Conservation (phyloP, 2,113 vertebrate genomes). For the Gallinago undulata region DNA sequence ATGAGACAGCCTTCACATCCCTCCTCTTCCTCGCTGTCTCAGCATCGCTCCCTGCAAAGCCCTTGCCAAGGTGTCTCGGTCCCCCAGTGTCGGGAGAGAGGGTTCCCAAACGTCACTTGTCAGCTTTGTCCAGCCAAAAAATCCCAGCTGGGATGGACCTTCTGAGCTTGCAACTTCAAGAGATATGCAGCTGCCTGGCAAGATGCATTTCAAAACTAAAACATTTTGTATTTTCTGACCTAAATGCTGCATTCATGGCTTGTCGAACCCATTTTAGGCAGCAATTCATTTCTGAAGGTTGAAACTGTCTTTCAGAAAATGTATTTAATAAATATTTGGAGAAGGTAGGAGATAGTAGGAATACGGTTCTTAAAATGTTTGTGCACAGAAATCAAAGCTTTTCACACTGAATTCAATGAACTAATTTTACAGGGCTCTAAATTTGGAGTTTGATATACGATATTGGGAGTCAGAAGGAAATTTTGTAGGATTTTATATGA, state of each 20-base stretch:
- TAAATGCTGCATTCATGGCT: not conserved
- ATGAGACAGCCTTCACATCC: accelerated
- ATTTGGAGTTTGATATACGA: not conserved
- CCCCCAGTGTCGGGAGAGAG: accelerated
- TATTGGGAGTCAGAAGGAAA: not conserved
- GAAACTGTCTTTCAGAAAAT: not conserved
- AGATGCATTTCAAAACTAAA: not conserved
- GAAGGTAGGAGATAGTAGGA: not conserved
- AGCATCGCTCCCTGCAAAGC: not conserved
- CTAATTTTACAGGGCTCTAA: not conserved
- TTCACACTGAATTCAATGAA: not conserved
- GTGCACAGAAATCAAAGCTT: not conserved
- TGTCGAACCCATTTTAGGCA: not conserved
- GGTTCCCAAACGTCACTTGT: not conserved
- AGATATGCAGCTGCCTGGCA: not conserved
- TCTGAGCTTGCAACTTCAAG: not conserved
- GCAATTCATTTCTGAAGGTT: not conserved
- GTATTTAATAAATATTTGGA: not conserved
- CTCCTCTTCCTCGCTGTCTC: not conserved
- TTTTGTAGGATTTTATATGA: not conserved
- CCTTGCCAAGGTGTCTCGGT: not conserved
- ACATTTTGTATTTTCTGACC: not conserved
- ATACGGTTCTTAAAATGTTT: not conserved
- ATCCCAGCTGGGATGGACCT: not conserved
- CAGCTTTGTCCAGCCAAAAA: not conserved